A percentile compares a stretch with the other conserved stretches of the same genome.
Evolutionary conservation across 2,797 vertebrate genomes (phyloP).

Genomic region (Sebastes flavidus): DNA sequence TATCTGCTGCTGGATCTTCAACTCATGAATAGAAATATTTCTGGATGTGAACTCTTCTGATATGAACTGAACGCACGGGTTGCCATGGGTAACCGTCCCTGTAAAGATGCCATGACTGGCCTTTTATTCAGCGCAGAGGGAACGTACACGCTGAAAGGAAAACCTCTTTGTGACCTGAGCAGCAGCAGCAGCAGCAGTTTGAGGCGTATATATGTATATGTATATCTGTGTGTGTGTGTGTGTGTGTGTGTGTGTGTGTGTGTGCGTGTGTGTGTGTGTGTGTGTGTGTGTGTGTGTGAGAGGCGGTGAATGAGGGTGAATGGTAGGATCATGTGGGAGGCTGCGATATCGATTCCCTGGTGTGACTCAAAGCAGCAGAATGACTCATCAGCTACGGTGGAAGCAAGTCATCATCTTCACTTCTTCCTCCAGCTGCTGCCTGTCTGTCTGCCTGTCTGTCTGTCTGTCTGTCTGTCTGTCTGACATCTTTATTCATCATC

Average conservation of each 20-base stretch:
- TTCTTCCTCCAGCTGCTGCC: background rate
- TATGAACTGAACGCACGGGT: background rate
- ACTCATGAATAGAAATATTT: background rate
- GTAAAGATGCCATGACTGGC: background rate
- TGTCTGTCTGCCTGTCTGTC: background rate
- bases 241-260: no score
- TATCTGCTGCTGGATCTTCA: background rate
- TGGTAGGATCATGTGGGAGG: slow-evolving; percentile 43
- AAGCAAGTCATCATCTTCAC: slow-evolving; percentile 12
- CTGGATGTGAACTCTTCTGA: background rate
- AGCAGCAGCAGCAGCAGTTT: no score
- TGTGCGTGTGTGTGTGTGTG: background rate
- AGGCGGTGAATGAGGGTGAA: slow-evolving; percentile 11
- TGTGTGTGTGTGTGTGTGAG: background rate
- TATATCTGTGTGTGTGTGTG: background rate
- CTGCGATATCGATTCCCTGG: slow-evolving; percentile 36
- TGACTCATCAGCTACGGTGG: slow-evolving; percentile 51
- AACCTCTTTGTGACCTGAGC: background rate
- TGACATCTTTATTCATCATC: background rate
- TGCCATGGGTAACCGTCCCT: background rate
- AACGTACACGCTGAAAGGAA: no score
- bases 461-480: background rate
- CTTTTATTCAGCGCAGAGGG: no score
- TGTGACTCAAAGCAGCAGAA: slow-evolving; percentile 35
- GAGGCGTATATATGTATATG: background rate